Evolutionary conservation across 2,113 vertebrate genomes (phyloP), one percentile per base, ranked within the genome.

Genomic region (Hydropotes inermis): DNA sequence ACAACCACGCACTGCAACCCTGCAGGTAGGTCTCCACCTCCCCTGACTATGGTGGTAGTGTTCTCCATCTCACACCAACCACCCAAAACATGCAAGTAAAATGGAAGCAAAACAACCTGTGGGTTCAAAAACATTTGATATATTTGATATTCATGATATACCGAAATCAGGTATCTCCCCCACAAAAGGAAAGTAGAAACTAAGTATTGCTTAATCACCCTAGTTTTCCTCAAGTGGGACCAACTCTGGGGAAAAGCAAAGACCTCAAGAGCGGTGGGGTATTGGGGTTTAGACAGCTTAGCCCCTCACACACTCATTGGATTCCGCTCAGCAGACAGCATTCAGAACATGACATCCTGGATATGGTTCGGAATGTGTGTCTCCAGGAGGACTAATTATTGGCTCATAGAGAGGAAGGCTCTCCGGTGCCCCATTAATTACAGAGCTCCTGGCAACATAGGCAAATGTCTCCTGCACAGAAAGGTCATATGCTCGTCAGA

Each of bases 401-500:
- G 70, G 55, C 36, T 81, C 55, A 0, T 3, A 12, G 60, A 89
- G 82, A 94, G 52, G 50, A 70, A 82, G n/a, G 25, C 2, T 78
- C 82, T 83, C 96, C 6, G 28, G 78, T 19, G 91, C 52, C 93
- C 96, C 87, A 64, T 87, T 96, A 86, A 89, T 91, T 60, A 79
- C 78, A n/a, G 83, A 0, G 50, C 67, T 86, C 54, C 82, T 60
- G 61, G 96, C 96, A 82, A 52, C 55, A 39, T 0, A 0, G 81
- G 33, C 60, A 15, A 94, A 25, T 6, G 43, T 87, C n/a, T 61
- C 64, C 92, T 33, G 7, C 60, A n/a, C 89, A 36, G 2, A 94
- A 58, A 98, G 97, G 97, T 91, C 96, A 88, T n/a, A 61, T 43
- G 86, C 82, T 43, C 8, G 45, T 76, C 91, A 85, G 85, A 23